Evolutionary conservation across 2,888 invertebrate genomes (phyloP).

Genomic region (Drosophila tanythrix): DNA sequence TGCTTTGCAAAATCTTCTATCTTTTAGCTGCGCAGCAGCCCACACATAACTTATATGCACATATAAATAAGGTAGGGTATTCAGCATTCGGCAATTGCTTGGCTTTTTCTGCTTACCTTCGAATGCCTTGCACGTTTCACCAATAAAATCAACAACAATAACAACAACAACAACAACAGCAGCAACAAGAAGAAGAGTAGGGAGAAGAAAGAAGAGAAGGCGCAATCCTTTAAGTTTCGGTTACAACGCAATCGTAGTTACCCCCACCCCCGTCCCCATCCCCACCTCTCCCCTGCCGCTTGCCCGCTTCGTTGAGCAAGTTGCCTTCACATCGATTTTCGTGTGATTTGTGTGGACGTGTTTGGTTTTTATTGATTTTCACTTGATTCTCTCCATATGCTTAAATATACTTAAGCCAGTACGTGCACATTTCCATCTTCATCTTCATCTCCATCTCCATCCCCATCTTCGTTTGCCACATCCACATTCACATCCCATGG

Average conservation of each 20-base stretch:
- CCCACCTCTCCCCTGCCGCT: background rate
- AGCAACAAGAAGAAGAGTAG: background rate
- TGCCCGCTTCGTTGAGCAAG: background rate
- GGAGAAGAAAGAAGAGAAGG: background rate
- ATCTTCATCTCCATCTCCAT: conserved; percentile 36
- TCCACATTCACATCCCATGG: conserved; percentile 49
- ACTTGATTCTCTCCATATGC: conserved; percentile 80
- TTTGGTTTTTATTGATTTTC: conserved; percentile 81
- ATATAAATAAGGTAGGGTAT: conserved; percentile 7
- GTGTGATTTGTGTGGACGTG: conserved; percentile 80
- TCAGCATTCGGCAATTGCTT: conserved; percentile 1
- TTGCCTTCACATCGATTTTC: conserved; percentile 73
- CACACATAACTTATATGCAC: no score
- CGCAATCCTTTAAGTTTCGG: conserved; percentile 68
- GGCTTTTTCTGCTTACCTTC: conserved; percentile 27
- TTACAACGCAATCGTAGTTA: conserved; percentile 47
- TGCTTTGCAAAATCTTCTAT: no score
- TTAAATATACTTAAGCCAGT: conserved; percentile 79
- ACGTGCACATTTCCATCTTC: conserved; percentile 69
- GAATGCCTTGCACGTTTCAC: conserved; percentile 70
- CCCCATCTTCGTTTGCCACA: conserved; percentile 19
- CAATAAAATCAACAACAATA: conserved; percentile 68
- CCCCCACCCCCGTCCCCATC: background rate
- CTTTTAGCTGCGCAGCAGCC: no score
- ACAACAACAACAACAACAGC: conserved; percentile 50